Base-by-base conservation (phyloP, 2,797 vertebrate genomes). In the Poecilia wingei region DNA sequence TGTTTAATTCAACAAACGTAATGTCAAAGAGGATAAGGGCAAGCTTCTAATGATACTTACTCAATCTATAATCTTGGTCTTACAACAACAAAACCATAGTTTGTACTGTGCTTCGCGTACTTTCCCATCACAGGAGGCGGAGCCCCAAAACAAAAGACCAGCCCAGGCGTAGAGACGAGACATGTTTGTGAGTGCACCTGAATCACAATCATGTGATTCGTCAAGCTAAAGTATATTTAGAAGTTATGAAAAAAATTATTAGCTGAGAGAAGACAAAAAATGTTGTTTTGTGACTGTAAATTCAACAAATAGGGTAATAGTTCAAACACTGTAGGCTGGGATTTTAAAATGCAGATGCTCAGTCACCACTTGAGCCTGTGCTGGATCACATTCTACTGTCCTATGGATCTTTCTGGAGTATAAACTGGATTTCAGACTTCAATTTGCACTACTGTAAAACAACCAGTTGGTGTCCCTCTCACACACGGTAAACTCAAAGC, bases 131-230 rank as follows among this genome's bases (percentile, higher is more conserved):
- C 43, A 45, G 47, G 12, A 55, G 72, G 49, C 53, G 51, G 68
- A 47, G 41, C 61, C 31, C 5, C 43, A 41, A 81, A 70, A 93
- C 89, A 94, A 93, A 92, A 91, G 90, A 77, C 77, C 77, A 61
- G 68, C 82, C 84, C 90, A 76, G 68, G 84, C 10, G 87, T 80
- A 78, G 78, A 79, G 64, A 70, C 36, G 6, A 79, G 49, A 72
- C 20, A 46, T 46, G 68, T 70, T 46, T 46, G 46, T 45, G 43
- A 78, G 79, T 8, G 1, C 10, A 22, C 66, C 66, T 41, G 9
- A 31, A n/a, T 51, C 33, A 53, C 9, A 51, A 72, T 36, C 22
- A 69, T 57, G 51, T 28, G n/a, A 61, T 4, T 61, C 28, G 12
- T 41, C 14, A 12, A 71, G 5, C 10, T 57, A 12, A 57, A 41